Percentiles rank a stretch among this genome's conserved stretches.
phyloP scores from a whole-genome alignment of 2,888 invertebrate genomes.

The Drepanosiphum platanoidis region DNA sequence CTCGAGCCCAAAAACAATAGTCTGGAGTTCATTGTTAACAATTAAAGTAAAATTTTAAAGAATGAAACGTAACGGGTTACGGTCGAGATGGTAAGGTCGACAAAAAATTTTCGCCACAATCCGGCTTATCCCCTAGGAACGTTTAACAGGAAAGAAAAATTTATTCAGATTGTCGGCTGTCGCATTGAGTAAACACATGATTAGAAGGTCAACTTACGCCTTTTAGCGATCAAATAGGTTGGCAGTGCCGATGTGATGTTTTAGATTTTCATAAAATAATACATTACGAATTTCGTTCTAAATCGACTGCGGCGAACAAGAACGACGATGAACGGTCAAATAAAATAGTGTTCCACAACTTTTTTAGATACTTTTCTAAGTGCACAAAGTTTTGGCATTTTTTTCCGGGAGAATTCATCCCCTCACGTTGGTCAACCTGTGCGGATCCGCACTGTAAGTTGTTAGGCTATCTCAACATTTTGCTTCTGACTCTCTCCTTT shows the following conservation, averaged over 20 bases:
- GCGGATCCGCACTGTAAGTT: not conserved
- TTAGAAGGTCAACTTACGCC: slow-evolving; percentile 46
- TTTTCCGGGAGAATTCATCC: not conserved
- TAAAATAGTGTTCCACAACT: not conserved
- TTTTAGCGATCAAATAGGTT: not conserved
- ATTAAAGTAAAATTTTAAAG: not conserved
- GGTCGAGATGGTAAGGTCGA: slow-evolving; percentile 33
- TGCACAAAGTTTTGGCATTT: not conserved
- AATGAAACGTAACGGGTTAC: not conserved
- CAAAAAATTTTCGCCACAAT: slow-evolving; percentile 38
- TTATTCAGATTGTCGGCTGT: slow-evolving; percentile 15
- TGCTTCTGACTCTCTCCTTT: not conserved
- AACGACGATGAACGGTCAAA: not conserved
- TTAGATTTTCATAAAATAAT: not conserved
- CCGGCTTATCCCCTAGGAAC: slow-evolving; percentile 7
- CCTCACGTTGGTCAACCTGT: slow-evolving; percentile 14
- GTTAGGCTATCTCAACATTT: slow-evolving; percentile 32
- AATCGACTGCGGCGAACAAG: not conserved
- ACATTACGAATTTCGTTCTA: not conserved
- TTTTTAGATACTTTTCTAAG: not conserved
- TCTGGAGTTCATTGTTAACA: slow-evolving; percentile 47
- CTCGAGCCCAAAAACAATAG: slow-evolving; percentile 31
- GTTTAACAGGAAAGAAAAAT: slow-evolving; percentile 35
- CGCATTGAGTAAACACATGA: no score
- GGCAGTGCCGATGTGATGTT: slow-evolving; percentile 5